These are phyloP conservation scores for Drosophila kuntzei DNA, from an alignment of 2,888 invertebrate genomes.

Conservation along the genomic window DNA sequence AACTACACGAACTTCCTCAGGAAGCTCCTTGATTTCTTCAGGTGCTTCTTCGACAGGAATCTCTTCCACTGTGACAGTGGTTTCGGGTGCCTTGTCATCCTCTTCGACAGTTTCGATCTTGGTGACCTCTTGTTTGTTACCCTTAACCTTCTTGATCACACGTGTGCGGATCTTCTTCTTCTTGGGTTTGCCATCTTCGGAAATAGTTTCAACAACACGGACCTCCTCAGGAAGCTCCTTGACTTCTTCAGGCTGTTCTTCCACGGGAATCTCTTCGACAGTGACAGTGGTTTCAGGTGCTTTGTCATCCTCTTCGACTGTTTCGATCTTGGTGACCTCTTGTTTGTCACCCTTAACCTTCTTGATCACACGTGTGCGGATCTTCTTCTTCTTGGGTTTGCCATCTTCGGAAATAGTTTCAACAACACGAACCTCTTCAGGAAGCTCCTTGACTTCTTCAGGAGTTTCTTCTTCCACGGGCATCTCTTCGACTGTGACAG, in stretches of 20 bases:
- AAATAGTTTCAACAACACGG: constrained; percentile 17
- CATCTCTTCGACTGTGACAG: constrained; percentile 49
- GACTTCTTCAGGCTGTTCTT: constrained; percentile 23
- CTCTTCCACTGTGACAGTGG: constrained; percentile 25
- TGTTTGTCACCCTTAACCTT: constrained; percentile 29
- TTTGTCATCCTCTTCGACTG: constrained; percentile 45
- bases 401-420: constrained; percentile 46
- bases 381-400: constrained; percentile 44
- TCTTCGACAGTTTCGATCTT: constrained; percentile 33
- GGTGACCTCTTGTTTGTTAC: constrained; percentile 30
- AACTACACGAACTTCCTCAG: constrained; percentile 23
- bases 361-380: constrained; percentile 46
- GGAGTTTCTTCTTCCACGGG: constrained; percentile 34
- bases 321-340: constrained; percentile 51
- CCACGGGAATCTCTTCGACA: constrained; percentile 32
- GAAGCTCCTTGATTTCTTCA: constrained; percentile 28
- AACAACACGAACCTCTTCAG: constrained; percentile 45
- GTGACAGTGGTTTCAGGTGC: constrained; percentile 42
- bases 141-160: constrained; percentile 32
- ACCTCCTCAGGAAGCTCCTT: constrained; percentile 28
- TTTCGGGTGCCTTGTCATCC: constrained; percentile 23
- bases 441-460: constrained; percentile 44
- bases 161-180: constrained; percentile 34
- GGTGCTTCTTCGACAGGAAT: constrained; percentile 17
- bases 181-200: constrained; percentile 20